Evolutionary conservation across 2,888 invertebrate species (phyloP).

Genomic region (Rhorus exstirpatorius): DNA sequence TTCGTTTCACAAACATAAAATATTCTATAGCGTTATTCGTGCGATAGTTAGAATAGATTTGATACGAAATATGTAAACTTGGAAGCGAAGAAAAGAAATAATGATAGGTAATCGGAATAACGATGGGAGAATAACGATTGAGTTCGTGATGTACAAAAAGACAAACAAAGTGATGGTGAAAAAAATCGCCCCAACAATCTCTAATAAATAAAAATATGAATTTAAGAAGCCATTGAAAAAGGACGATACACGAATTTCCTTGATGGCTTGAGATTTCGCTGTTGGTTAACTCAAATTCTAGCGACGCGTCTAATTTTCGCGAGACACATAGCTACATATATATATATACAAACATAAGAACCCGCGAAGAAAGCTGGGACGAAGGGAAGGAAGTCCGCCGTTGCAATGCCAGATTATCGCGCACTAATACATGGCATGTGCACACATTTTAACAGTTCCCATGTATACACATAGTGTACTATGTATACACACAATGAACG

Average conservation of each 20-base stretch:
- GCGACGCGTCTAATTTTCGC: slow-evolving; percentile 37
- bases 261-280: slow-evolving; percentile 25
- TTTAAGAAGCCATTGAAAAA: neutral
- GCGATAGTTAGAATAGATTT: too few species aligned
- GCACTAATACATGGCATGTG: neutral
- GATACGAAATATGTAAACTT: too few species aligned
- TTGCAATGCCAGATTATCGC: slow-evolving; percentile 27
- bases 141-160: too few species aligned
- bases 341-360: neutral
- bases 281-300: slow-evolving; percentile 38
- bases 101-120: too few species aligned
- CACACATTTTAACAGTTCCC: neutral
- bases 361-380: slow-evolving; percentile 37
- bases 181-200: too few species aligned
- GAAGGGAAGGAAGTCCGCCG: slow-evolving; percentile 33
- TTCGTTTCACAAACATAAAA: neutral
- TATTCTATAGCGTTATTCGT: neutral
- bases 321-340: neutral
- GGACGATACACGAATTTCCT: neutral
- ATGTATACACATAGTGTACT: neutral
- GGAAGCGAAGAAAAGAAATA: too few species aligned
- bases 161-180: too few species aligned
- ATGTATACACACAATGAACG: neutral
- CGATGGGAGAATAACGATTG: neutral
- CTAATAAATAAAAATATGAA: neutral